Base-by-base conservation (phyloP, 2,113 vertebrate species). In the Paedocypris sp. region DNA sequence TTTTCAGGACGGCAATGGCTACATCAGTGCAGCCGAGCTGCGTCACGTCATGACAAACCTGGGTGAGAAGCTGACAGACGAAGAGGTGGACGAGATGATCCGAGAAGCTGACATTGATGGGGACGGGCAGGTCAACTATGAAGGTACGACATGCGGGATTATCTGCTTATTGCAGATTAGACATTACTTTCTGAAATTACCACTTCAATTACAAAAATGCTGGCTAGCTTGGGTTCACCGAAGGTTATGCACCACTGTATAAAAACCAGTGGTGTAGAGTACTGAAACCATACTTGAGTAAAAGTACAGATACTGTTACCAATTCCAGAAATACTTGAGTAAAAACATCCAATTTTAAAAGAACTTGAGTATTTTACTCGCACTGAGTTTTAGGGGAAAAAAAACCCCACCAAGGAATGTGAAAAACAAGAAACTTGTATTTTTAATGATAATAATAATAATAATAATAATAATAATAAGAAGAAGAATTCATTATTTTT, bases 61-160 rank as follows among this genome's bases (percentile, higher is more conserved):
- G 82, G 95, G 95, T 13, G 95, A 99, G 80, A 97, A 99, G 75
- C 83, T 98, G 79, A 98, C 95, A 47, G 93, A 98, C 6, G 91
- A 96, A 82, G 95, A 98, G 81, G 93, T 98, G 79, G 92, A 98
- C 0, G 93, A 98, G 84, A 98, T 98, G 95, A 98, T 98, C 86
- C 88, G 92, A 85, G 95, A 98, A 91, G 94, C 95, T 60, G 95
- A 98, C 81, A 92, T 95, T 2, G 95, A 98, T 12, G 92, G 94
- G 49, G 95, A 98, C 2, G 93, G 95, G 52, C 95, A 98, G 73
- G 93, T 98, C 81, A 98, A 98, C 82, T 98, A 97, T 72, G 90
- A 93, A 91, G 91, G 91, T 90, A 81, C 45, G 15, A 23, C 9
- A n/a, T 12, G 5, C 16, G 36, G 36, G 36, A 39, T 39, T 39